Percentiles rank a stretch among this genome's conserved stretches.
These are phyloP conservation scores for Thinocorus orbignyianus DNA, from an alignment of 2,113 vertebrate species.

Conservation along the genomic window DNA sequence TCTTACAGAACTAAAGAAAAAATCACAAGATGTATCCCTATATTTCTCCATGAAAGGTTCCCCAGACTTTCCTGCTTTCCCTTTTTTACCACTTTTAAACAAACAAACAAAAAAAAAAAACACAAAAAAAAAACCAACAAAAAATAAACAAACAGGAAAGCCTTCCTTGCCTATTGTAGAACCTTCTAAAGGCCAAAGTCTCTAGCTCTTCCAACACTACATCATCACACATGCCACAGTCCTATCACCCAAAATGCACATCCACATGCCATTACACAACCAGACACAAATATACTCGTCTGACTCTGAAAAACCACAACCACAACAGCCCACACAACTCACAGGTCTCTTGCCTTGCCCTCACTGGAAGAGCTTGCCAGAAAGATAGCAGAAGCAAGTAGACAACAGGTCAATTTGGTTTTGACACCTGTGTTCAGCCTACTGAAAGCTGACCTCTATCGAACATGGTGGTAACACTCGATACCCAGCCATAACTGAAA, in stretches of 20 bases:
- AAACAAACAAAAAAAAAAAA: neutral
- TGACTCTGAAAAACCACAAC: neutral
- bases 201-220: neutral
- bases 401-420: neutral
- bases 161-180: neutral
- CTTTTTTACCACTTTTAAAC: neutral
- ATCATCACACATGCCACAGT: neutral
- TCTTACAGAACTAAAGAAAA: neutral
- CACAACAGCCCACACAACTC: neutral
- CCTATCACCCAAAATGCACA: neutral
- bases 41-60: neutral
- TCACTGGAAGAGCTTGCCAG: neutral
- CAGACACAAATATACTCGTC: neutral
- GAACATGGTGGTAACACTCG: neutral
- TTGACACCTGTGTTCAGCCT: neutral
- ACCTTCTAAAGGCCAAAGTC: neutral
- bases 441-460: neutral
- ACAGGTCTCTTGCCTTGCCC: neutral
- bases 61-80: neutral
- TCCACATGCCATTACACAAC: neutral
- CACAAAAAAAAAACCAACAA: too few relatives aligned
- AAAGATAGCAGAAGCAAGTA: neutral
- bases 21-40: neutral
- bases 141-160: neutral
- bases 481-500: neutral